These are phyloP conservation scores for Elaphurus davidianus DNA, from an alignment of 2,113 vertebrate genomes.

Conservation along the genomic window DNA sequence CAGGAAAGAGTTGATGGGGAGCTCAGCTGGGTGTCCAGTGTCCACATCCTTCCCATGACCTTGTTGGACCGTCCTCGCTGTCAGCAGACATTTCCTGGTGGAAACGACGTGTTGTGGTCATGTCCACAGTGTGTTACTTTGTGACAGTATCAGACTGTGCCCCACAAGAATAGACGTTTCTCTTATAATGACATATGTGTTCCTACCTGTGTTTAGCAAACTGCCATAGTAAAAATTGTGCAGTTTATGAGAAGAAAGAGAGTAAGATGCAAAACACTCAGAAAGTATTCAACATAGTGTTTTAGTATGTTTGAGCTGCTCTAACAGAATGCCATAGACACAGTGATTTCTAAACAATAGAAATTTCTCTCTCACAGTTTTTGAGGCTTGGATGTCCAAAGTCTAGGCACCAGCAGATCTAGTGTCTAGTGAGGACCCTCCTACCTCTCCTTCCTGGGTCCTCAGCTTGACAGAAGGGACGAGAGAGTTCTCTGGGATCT, in stretches of 20 bases:
- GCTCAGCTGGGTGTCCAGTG: not conserved
- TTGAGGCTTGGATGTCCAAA: not conserved
- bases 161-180: not conserved
- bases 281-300: not conserved
- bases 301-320: not conserved
- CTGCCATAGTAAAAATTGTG: not conserved
- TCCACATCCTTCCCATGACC: not conserved
- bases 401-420: not conserved
- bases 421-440: not conserved
- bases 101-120: not conserved
- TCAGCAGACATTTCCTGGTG: not conserved
- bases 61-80: not conserved
- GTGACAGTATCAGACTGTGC: not conserved
- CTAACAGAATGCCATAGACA: not conserved
- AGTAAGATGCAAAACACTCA: not conserved
- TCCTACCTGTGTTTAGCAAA: not conserved
- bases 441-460: not conserved
- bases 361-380: not conserved
- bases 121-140: not conserved
- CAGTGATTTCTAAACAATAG: not conserved
- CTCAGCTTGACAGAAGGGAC: not conserved
- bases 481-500: not conserved
- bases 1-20: not conserved
- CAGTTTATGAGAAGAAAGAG: not conserved
- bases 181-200: not conserved